Evolutionary conservation across 2,888 invertebrate species (phyloP).

Genomic region (Lycia hirtaria): DNA sequence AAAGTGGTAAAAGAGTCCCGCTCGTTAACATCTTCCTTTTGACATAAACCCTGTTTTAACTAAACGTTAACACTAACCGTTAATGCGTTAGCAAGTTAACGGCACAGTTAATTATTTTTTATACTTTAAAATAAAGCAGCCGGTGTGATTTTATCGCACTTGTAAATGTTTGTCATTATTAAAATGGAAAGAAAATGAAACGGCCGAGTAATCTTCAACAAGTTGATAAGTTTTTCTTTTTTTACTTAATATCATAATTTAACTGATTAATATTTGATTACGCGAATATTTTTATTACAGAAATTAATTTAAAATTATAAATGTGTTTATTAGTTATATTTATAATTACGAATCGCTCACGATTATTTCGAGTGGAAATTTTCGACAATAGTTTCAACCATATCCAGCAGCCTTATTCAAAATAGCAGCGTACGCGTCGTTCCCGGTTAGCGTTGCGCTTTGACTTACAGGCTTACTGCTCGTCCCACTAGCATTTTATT

Average conservation of each 20-base stretch:
- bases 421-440: no score
- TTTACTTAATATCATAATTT: no score
- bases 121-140: constrained; percentile 56
- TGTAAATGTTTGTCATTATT: constrained; percentile 43
- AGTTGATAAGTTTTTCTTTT: neutral
- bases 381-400: no score
- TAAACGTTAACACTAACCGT: constrained; percentile 55
- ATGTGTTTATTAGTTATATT: no score
- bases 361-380: no score
- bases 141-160: constrained; percentile 52
- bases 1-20: constrained; percentile 47
- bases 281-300: no score
- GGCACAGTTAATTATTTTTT: constrained; percentile 65
- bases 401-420: no score
- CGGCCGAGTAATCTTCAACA: neutral
- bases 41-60: constrained; percentile 60
- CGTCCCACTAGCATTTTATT: neutral
- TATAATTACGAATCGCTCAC: no score
- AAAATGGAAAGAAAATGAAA: constrained; percentile 17
- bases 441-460: no score
- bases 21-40: constrained; percentile 63
- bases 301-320: no score
- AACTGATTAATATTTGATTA: no score
- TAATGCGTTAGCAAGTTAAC: constrained; percentile 57
- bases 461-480: neutral